Percentiles rank a stretch among this genome's conserved stretches.
Conservation (phyloP, 2,888 invertebrate genomes). For the Cabera pusaria region DNA sequence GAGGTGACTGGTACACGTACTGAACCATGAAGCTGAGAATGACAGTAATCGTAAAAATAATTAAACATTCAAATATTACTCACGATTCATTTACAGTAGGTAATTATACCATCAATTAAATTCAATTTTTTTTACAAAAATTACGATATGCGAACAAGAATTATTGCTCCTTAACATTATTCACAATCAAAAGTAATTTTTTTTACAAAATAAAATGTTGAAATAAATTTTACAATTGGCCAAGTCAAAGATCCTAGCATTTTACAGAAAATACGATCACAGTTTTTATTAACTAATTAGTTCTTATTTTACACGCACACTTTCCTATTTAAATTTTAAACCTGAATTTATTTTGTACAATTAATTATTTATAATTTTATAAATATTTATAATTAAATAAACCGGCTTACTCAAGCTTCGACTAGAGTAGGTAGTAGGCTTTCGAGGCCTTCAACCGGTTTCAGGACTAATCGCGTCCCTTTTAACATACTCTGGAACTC, state of each 20-base stretch:
- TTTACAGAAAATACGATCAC: conserved; percentile 20
- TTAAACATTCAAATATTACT: no score
- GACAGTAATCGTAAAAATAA: no score
- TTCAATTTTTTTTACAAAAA: conserved; percentile 52
- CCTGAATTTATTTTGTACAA: conserved; percentile 21
- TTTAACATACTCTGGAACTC: no score
- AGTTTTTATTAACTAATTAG: conserved; percentile 16
- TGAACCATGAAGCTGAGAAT: no score
- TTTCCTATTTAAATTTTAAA: not conserved
- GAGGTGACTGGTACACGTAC: no score
- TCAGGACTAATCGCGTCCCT: no score
- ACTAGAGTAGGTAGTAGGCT: no score
- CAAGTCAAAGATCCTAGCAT: conserved; percentile 7
- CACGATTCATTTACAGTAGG: no score
- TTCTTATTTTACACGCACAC: conserved; percentile 10
- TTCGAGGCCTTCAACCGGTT: no score
- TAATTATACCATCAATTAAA: conserved; percentile 31
- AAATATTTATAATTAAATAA: no score
- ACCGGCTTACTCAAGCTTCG: no score
- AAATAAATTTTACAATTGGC: conserved; percentile 2
- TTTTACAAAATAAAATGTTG: conserved; percentile 3
- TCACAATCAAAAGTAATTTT: conserved; percentile 3
- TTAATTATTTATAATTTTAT: conserved; percentile 10
- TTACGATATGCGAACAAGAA: conserved; percentile 64
- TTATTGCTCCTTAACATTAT: conserved; percentile 62